phyloP scores from a whole-genome alignment of 2,888 invertebrate species.

The Hanleya hanleyi region DNA sequence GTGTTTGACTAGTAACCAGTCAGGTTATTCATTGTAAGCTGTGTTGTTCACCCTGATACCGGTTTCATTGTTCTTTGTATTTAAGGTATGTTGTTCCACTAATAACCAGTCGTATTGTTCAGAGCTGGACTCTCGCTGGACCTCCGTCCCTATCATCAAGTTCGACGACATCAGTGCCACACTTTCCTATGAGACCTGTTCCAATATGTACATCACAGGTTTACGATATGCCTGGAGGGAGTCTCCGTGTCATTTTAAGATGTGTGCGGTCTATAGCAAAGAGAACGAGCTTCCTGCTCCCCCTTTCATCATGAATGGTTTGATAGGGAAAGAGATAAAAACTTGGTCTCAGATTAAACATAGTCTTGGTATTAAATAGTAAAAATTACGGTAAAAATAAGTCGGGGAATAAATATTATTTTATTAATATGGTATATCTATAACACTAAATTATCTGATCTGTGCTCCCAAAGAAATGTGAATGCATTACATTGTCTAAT shows the following conservation, averaged over 20 bases:
- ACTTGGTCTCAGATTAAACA: not conserved
- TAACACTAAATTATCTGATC: no score
- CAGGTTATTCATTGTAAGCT: no score
- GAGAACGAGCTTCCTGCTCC: constrained; percentile 44
- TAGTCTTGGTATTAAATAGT: no score
- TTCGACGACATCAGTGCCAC: not conserved
- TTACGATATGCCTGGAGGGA: constrained; percentile 52
- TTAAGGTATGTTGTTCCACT: constrained; percentile 39
- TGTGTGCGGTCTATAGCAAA: constrained; percentile 43
- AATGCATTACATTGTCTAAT: no score
- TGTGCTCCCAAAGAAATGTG: no score
- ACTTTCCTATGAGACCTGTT: not conserved
- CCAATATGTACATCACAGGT: constrained; percentile 24
- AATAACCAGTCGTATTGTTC: constrained; percentile 38
- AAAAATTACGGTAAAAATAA: no score
- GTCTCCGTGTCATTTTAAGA: constrained; percentile 42
- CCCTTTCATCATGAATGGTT: constrained; percentile 22
- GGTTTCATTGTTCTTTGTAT: no score
- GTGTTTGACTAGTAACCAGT: no score
- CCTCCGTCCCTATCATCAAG: not conserved
- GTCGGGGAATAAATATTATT: no score
- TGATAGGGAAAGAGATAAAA: not conserved
- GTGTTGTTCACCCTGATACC: no score
- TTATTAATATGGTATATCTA: no score
- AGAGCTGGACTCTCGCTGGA: constrained; percentile 8